phyloP scores from a whole-genome alignment of 2,113 vertebrate genomes.

The Nibea coibor region DNA sequence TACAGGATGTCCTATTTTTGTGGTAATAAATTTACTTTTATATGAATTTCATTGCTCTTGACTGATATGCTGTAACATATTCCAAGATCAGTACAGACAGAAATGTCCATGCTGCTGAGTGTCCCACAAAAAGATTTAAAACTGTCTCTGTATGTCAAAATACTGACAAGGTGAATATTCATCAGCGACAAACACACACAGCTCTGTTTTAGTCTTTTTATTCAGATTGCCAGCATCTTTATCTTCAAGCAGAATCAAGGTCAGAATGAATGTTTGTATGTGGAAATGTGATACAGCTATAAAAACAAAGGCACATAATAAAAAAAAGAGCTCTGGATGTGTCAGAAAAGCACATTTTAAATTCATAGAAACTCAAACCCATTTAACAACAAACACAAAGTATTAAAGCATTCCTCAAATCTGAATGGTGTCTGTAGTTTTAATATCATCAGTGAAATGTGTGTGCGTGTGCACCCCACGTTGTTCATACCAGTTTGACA shows the following conservation, averaged over 20 bases:
- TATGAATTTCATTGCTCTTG: conserved; percentile 59
- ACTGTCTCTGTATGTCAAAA: conserved; percentile 19
- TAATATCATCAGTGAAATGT: background rate
- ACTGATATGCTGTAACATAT: conserved; percentile 30
- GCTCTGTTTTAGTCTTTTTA: conserved; percentile 2
- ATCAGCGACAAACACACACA: background rate
- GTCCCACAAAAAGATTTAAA: conserved; percentile 14
- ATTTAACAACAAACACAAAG: conserved; percentile 22
- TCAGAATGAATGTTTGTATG: conserved; percentile 5
- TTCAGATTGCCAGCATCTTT: conserved; percentile 48
- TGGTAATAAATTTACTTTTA: conserved; percentile 83
- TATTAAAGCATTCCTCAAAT: conserved; percentile 27
- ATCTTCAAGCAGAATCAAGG: conserved; percentile 16
- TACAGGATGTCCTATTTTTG: conserved; percentile 80
- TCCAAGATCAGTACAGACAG: background rate
- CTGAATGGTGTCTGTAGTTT: conserved; percentile 15
- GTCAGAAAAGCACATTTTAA: conserved; percentile 2
- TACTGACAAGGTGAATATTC: background rate
- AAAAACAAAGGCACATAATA: background rate
- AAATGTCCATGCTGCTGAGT: conserved; percentile 5
- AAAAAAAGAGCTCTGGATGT: background rate
- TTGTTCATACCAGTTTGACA: background rate
- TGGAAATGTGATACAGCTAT: background rate
- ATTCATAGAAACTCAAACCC: background rate
- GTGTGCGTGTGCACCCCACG: background rate